A percentile compares a stretch with the other conserved stretches of the same genome.
Evolutionary conservation across 2,888 invertebrate genomes (phyloP).

Genomic region (Terebella lapidaria): DNA sequence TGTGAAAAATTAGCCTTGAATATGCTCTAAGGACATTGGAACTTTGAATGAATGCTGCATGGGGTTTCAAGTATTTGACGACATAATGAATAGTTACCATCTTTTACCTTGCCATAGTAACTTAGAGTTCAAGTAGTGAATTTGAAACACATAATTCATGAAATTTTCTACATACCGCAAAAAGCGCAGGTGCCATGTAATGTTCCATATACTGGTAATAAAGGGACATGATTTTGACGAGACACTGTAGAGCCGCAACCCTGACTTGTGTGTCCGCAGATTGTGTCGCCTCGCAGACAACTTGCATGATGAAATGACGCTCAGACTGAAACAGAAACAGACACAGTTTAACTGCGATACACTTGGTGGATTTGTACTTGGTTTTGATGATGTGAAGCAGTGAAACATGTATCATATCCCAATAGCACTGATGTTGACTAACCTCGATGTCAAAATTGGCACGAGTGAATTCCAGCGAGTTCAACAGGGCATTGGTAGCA

Average conservation of each 20-base stretch:
- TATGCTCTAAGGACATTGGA: too few species aligned
- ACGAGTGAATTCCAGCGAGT: slow-evolving; percentile 96
- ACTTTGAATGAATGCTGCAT: too few species aligned
- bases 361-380: too few species aligned
- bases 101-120: too few species aligned
- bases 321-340: slow-evolving; percentile 62
- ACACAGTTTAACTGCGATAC: too few species aligned
- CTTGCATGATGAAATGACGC: slow-evolving; percentile 98
- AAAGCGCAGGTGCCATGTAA: slow-evolving; percentile 96
- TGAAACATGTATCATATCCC: too few species aligned
- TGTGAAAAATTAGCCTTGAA: too few species aligned
- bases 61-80: too few species aligned
- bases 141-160: background rate
- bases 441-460: slow-evolving; percentile 96
- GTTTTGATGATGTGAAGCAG: too few species aligned
- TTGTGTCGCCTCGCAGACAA: slow-evolving; percentile 98
- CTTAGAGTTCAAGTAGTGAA: too few species aligned
- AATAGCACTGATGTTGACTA: too few species aligned
- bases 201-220: slow-evolving; percentile 99
- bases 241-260: slow-evolving; percentile 95
- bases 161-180: slow-evolving; percentile 63
- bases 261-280: slow-evolving; percentile 83
- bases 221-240: slow-evolving; percentile 95
- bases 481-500: slow-evolving; percentile 91
- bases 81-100: too few species aligned